Base-by-base conservation (phyloP, 2,113 vertebrate genomes). In the Antechinus flavipes region DNA sequence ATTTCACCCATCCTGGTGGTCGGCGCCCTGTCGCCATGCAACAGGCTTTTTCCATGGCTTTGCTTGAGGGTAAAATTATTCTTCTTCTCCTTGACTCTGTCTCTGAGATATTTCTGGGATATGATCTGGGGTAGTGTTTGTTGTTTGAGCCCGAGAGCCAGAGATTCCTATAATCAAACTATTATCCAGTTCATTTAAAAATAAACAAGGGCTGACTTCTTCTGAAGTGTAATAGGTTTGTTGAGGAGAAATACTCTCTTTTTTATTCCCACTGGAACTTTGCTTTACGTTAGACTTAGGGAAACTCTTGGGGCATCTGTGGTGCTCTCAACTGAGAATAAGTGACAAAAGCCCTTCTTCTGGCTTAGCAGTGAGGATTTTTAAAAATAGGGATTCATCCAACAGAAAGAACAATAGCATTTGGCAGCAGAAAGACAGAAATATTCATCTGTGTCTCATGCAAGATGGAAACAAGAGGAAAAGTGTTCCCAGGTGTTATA, bases 11-110 rank as follows among this genome's bases (percentile, higher is more conserved):
- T 52, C 24, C 53, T 91, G 90, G 58, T 47, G 42, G 47, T 30
- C 90, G 76, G 90, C 93, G 91, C 26, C 91, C 23, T 94, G 50
- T 14, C 90, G 27, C 89, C 91, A 91, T 27, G 89, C 2, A 12
- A 4, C 47, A 55, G 68, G 91, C 54, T 89, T 54, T 96, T 97
- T 46, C 76, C 89, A 11, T 91, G 92, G 8, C n/a, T 89, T 97
- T 95, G 96, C 92, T 30, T 89, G 55, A 10, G 24, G 84, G 2
- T 23, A 97, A 95, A 93, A 93, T 92, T 68, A 89, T 90, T 95
- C 84, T 95, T 42, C 47, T 22, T 95, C 94, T 93, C 89, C 94
- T 89, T 61, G 10, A 96, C 46, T 93, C 8, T 94, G 55, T 96
- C 47, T 35, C 5, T 53, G 95, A 96, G 61, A 93, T 14, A 93